A percentile compares a stretch with the other conserved stretches of the same genome.
Evolutionary conservation across 2,888 invertebrate genomes (phyloP).

Genomic region (Phorcus lineatus): DNA sequence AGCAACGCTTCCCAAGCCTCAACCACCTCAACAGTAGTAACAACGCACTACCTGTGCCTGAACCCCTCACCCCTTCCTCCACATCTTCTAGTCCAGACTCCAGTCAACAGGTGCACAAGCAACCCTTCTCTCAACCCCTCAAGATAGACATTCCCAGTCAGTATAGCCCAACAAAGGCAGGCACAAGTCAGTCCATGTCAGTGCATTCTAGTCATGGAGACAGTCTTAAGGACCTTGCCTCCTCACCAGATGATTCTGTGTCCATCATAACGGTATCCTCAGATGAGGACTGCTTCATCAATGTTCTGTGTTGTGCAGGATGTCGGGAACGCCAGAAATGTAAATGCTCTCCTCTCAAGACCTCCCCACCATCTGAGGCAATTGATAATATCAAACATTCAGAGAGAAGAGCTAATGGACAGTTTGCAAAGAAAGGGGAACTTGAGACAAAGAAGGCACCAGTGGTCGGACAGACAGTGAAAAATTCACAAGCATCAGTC

Average conservation of each 20-base stretch:
- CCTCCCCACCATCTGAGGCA: too few species aligned
- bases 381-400: too few species aligned
- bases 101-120: background rate
- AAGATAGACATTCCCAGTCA: conserved; percentile 33
- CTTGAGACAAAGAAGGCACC: too few species aligned
- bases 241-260: conserved; percentile 43
- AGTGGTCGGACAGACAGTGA: too few species aligned
- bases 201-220: background rate
- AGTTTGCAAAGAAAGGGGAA: too few species aligned
- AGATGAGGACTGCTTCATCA: conserved; percentile 49
- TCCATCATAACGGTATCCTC: conserved; percentile 53
- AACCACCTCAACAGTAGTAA: background rate
- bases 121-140: conserved; percentile 19
- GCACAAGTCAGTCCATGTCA: background rate
- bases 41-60: background rate
- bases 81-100: conserved; percentile 12
- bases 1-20: background rate
- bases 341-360: background rate
- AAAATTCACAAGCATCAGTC: background rate
- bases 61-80: conserved; percentile 1
- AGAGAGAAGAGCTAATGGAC: too few species aligned
- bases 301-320: conserved; percentile 22
- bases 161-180: background rate
- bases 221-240: background rate
- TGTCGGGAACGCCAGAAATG: conserved; percentile 23